Conservation (phyloP, 2,888 invertebrate genomes). For the Cryptocephalus primarius region DNA sequence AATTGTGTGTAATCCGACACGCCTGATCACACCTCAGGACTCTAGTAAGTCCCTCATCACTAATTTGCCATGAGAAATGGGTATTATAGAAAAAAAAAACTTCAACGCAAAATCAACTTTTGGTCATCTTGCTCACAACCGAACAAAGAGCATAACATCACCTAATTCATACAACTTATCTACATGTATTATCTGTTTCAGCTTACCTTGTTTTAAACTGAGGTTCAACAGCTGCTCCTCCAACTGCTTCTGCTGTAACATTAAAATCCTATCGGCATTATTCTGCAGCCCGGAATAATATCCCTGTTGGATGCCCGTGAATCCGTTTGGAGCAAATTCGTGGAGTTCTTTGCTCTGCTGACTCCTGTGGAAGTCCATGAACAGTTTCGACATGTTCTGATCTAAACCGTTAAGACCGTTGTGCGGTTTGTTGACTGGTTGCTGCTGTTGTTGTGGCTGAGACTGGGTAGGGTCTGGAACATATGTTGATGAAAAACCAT, state of each 20-base stretch:
- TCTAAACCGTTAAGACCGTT: slow-evolving; percentile 28
- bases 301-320: slow-evolving; percentile 18
- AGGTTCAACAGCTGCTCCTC: slow-evolving; percentile 32
- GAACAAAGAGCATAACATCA: too few relatives aligned
- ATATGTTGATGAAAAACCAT: slow-evolving; percentile 2
- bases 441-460: slow-evolving; percentile 7
- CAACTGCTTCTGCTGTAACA: slow-evolving; percentile 31
- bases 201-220: slow-evolving; percentile 23
- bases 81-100: too few relatives aligned
- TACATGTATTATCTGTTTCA: not conserved
- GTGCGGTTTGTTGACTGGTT: slow-evolving; percentile 7
- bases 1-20: too few relatives aligned
- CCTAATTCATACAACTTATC: too few relatives aligned
- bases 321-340: not conserved
- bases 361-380: slow-evolving; percentile 55
- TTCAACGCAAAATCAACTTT: not conserved
- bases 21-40: too few relatives aligned
- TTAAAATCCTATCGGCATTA: slow-evolving; percentile 18
- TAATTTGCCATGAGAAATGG: too few relatives aligned
- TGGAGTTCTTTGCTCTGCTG: not conserved
- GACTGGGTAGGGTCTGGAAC: slow-evolving; percentile 1
- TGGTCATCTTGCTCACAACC: too few relatives aligned
- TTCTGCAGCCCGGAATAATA: slow-evolving; percentile 14
- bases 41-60: too few relatives aligned
- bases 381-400: slow-evolving; percentile 54